A percentile compares a stretch with the other conserved stretches of the same genome.
phyloP scores from a whole-genome alignment of 1,140 invertebrate genomes.

The Trichonephila clavipes region DNA sequence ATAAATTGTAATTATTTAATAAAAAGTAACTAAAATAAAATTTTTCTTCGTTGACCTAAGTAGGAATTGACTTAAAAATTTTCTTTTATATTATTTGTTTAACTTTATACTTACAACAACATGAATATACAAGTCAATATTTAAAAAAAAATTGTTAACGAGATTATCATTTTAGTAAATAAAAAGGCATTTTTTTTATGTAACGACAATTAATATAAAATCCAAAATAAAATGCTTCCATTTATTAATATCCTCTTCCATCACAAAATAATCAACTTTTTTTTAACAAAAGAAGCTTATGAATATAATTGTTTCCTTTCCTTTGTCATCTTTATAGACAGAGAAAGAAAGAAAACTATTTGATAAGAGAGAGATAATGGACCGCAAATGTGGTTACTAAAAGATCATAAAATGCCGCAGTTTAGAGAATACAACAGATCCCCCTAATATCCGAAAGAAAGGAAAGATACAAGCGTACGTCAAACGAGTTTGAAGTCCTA shows the following conservation, averaged over 20 bases:
- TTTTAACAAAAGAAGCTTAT: constrained; percentile 10
- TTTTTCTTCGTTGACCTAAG: too few species aligned
- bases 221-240: too few species aligned
- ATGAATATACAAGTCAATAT: too few species aligned
- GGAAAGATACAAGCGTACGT: not conserved
- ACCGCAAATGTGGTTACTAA: not conserved
- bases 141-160: too few species aligned
- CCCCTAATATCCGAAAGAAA: not conserved
- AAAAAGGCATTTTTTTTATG: too few species aligned
- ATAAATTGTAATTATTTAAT: too few species aligned
- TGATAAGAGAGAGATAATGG: constrained; percentile 23
- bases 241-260: not conserved
- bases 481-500: constrained; percentile 19
- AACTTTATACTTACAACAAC: too few species aligned
- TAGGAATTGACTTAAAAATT: too few species aligned
- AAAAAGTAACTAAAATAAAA: too few species aligned
- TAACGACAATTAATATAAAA: too few species aligned
- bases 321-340: constrained; percentile 26
- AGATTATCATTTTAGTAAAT: too few species aligned
- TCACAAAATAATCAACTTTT: not conserved
- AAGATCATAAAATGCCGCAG: not conserved
- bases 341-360: not conserved
- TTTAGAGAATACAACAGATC: constrained; percentile 6
- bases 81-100: too few species aligned
- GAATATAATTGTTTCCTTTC: constrained; percentile 19